Percentiles rank a stretch among this genome's conserved stretches.
These are phyloP conservation scores for Scomber colias DNA, from an alignment of 2,113 vertebrate genomes.

Conservation along the genomic window DNA sequence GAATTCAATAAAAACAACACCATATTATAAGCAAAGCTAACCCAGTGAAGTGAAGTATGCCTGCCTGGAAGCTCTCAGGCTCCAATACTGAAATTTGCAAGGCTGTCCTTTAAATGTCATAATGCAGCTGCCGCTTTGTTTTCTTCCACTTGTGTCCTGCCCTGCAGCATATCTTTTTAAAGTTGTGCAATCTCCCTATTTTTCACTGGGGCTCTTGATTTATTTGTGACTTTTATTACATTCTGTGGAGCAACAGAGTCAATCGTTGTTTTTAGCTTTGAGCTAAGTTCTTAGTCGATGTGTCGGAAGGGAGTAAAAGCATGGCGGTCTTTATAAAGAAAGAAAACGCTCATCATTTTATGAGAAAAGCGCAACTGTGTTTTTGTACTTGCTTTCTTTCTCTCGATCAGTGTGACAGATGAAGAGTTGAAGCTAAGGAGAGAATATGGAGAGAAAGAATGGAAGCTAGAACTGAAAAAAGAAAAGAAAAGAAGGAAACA, in stretches of 20 bases:
- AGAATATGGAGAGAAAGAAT: neutral
- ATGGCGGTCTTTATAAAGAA: neutral
- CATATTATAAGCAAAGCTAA: neutral
- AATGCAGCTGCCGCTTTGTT: conserved; percentile 48
- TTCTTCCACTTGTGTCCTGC: conserved; percentile 29
- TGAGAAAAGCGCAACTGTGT: neutral
- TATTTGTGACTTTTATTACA: conserved; percentile 58
- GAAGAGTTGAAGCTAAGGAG: neutral
- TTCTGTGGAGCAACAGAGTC: conserved; percentile 26
- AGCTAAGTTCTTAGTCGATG: conserved; percentile 10
- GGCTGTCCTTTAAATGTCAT: conserved; percentile 54
- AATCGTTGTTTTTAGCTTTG: conserved; percentile 26
- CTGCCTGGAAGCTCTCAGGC: conserved; percentile 26
- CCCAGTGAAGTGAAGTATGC: conserved; percentile 15
- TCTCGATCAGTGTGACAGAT: neutral
- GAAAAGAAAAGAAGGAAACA: neutral
- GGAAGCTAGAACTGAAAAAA: neutral
- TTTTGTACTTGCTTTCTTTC: neutral
- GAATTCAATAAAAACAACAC: conserved; percentile 1
- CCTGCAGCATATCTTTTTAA: conserved; percentile 40
- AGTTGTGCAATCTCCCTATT: conserved; percentile 37
- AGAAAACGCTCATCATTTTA: neutral
- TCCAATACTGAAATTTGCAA: conserved; percentile 29
- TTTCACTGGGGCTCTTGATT: conserved; percentile 22
- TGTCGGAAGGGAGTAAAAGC: neutral